Evolutionary conservation across 2,797 vertebrate species (phyloP).

Genomic region (Tamandua tetradactyla): DNA sequence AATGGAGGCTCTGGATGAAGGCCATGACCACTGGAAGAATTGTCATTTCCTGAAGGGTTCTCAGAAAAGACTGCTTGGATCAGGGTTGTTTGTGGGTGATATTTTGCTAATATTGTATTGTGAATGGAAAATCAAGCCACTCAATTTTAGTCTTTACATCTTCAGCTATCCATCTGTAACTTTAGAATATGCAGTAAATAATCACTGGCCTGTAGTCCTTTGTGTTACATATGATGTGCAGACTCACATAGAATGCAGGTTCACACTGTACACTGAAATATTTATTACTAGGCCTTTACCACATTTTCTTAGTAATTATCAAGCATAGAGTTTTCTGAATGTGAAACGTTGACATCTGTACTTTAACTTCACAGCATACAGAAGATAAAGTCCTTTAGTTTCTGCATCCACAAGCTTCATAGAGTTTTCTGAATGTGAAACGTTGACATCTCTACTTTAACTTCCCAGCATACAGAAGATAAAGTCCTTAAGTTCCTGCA

Average conservation of each 20-base stretch:
- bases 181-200: neutral
- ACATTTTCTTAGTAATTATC: neutral
- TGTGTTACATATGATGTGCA: neutral
- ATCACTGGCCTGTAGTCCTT: neutral
- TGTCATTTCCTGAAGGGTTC: neutral
- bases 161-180: neutral
- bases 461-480: neutral
- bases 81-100: neutral
- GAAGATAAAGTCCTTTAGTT: neutral
- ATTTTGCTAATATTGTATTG: neutral
- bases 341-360: constrained; percentile 36
- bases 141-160: neutral
- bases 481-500: neutral
- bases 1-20: neutral
- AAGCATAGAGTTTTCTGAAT: neutral
- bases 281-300: neutral
- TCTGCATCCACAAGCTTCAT: neutral
- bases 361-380: neutral
- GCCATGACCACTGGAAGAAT: neutral
- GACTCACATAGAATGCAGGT: neutral
- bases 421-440: constrained; percentile 35
- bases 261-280: neutral
- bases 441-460: constrained; percentile 28
- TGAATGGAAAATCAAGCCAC: neutral
- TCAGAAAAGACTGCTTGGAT: neutral